Percentiles rank a stretch among this genome's conserved stretches.
Evolutionary conservation across 1,140 invertebrate species (phyloP).

Genomic region (Drosophila sp.): DNA sequence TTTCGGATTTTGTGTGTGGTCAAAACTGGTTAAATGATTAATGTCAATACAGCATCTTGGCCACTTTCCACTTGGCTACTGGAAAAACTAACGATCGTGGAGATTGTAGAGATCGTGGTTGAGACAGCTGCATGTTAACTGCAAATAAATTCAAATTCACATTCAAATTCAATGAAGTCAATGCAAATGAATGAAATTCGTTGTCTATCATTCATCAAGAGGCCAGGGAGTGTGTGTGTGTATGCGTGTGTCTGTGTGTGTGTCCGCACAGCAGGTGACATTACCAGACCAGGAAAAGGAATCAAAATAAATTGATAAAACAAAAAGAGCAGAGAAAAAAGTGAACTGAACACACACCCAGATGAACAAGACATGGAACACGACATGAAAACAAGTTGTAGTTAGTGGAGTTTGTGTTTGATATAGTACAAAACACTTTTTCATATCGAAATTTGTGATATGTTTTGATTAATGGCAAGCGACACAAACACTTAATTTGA

Average conservation of each 20-base stretch:
- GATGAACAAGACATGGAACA: constrained; percentile 42
- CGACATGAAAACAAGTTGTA: constrained; percentile 75
- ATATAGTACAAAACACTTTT: constrained; percentile 80
- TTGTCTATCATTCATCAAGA: constrained; percentile 80
- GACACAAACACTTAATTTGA: constrained; percentile 85
- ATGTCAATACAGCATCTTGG: constrained; percentile 20
- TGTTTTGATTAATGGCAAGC: constrained; percentile 83
- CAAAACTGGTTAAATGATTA: constrained; percentile 49
- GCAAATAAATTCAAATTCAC: constrained; percentile 59
- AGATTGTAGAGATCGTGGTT: constrained; percentile 8
- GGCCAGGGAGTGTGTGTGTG: constrained; percentile 16
- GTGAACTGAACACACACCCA: constrained; percentile 59
- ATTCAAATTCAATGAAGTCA: constrained; percentile 24
- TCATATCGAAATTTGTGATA: constrained; percentile 83
- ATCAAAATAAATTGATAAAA: constrained; percentile 44
- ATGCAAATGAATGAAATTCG: constrained; percentile 40
- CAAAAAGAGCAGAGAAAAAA: constrained; percentile 39
- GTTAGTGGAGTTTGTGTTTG: constrained; percentile 60
- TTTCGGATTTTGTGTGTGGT: constrained; percentile 13
- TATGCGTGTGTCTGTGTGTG: constrained; percentile 59
- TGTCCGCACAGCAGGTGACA: constrained; percentile 83
- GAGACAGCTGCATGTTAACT: constrained; percentile 49
- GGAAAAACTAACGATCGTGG: constrained; percentile 13
- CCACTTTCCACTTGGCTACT: constrained; percentile 42
- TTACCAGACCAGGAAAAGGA: constrained; percentile 66